Conservation (phyloP, 2,113 vertebrate genomes). For the Tor tambroides region DNA sequence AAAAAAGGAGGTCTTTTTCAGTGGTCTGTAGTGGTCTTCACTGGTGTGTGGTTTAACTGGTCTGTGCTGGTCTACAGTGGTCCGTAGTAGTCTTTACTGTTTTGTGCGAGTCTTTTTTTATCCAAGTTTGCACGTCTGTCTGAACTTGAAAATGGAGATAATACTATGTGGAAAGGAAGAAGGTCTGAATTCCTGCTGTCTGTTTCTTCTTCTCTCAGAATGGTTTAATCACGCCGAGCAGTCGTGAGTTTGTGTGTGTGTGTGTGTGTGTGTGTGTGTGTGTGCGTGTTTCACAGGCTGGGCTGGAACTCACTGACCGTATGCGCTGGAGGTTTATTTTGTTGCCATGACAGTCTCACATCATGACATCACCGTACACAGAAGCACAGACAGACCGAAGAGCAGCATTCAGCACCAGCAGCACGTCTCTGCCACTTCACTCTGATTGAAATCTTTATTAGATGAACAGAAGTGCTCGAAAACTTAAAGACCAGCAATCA, state of each 20-base stretch:
- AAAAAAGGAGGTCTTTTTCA: too few species aligned
- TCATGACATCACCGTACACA: conserved; percentile 55
- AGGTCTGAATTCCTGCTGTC: neutral
- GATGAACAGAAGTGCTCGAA: neutral
- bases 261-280: neutral
- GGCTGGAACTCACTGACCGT: conserved; percentile 42
- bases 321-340: conserved; percentile 57
- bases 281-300: conserved; percentile 32
- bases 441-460: neutral
- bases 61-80: neutral
- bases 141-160: neutral
- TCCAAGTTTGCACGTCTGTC: neutral
- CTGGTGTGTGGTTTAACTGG: neutral
- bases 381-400: conserved; percentile 22
- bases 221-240: neutral
- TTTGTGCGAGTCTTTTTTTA: neutral
- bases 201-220: neutral
- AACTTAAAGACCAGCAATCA: neutral
- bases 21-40: neutral
- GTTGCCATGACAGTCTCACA: conserved; percentile 53
- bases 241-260: conserved; percentile 4
- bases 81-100: neutral
- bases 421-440: neutral
- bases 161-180: neutral
- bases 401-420: neutral